These are phyloP conservation scores for Tachypleus tridentatus DNA, from an alignment of 1,140 invertebrate species.

Conservation along the genomic window DNA sequence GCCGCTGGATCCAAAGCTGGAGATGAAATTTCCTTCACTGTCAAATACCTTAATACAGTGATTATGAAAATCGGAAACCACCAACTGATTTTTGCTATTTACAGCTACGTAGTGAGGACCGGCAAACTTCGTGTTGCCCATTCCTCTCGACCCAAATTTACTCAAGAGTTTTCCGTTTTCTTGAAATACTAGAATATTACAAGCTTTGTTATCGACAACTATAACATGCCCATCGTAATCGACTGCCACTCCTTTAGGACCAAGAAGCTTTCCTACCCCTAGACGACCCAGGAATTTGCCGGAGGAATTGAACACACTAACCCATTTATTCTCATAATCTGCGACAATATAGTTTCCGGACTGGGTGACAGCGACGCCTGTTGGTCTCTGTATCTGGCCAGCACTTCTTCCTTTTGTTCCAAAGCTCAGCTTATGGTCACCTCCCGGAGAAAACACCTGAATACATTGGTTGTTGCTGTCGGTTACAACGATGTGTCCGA, in stretches of 20 bases:
- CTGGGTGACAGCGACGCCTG: slow-evolving; percentile 39
- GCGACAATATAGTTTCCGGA: slow-evolving; percentile 43
- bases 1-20: slow-evolving; percentile 39
- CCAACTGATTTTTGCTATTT: slow-evolving; percentile 40
- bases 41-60: slow-evolving; percentile 55
- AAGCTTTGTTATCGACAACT: slow-evolving; percentile 48
- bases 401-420: slow-evolving; percentile 39
- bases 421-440: slow-evolving; percentile 36
- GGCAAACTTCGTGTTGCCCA: slow-evolving; percentile 40
- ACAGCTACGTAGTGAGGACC: slow-evolving; percentile 47
- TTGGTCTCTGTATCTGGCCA: slow-evolving; percentile 44
- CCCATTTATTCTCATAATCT: slow-evolving; percentile 48
- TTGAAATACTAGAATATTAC: slow-evolving; percentile 42
- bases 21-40: slow-evolving; percentile 35
- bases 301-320: slow-evolving; percentile 39
- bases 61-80: slow-evolving; percentile 77
- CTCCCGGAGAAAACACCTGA: slow-evolving; percentile 34
- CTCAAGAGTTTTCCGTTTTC: slow-evolving; percentile 30
- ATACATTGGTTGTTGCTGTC: slow-evolving; percentile 47
- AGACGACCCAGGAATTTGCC: slow-evolving; percentile 44
- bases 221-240: slow-evolving; percentile 79
- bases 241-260: slow-evolving; percentile 54
- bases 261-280: slow-evolving; percentile 43
- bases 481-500: slow-evolving; percentile 40
- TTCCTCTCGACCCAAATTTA: slow-evolving; percentile 35